Conservation (phyloP, 1,140 invertebrate genomes). For the Nasonia giraulti region DNA sequence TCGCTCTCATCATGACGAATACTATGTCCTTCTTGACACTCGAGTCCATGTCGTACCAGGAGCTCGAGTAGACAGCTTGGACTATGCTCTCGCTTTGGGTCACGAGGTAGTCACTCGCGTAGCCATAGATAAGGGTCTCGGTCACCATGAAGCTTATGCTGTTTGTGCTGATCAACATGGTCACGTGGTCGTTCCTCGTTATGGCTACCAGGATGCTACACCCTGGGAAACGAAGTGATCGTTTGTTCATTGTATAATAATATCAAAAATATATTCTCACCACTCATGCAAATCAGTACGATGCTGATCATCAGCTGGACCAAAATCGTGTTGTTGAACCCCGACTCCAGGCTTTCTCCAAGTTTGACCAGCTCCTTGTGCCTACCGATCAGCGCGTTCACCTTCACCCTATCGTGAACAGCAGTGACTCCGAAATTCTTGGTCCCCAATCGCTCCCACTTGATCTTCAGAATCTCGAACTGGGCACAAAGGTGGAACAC, state of each 20-base stretch:
- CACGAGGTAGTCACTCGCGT: conserved; percentile 51
- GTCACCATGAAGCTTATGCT: conserved; percentile 54
- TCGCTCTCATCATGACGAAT: conserved; percentile 53
- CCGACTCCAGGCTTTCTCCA: conserved; percentile 44
- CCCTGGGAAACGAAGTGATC: conserved; percentile 22
- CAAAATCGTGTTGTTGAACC: conserved; percentile 48
- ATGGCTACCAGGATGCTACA: conserved; percentile 49
- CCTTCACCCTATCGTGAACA: not conserved
- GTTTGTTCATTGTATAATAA: not conserved
- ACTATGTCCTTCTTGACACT: conserved; percentile 41
- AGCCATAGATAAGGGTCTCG: conserved; percentile 53
- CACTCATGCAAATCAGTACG: conserved; percentile 51
- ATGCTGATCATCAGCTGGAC: conserved; percentile 50
- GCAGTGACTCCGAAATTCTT: not conserved
- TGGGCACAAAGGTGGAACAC: conserved; percentile 52
- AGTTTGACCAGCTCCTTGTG: conserved; percentile 46
- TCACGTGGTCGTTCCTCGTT: conserved; percentile 41
- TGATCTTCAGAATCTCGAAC: conserved; percentile 43
- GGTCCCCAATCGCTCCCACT: not conserved
- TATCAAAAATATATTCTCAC: conserved; percentile 42
- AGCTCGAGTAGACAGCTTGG: conserved; percentile 43
- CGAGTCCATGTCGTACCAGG: conserved; percentile 46
- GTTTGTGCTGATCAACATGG: conserved; percentile 51
- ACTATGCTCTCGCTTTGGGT: conserved; percentile 50
- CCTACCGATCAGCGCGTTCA: conserved; percentile 32